phyloP scores from a whole-genome alignment of 2,797 vertebrate species.

The Babyrousa celebensis region DNA sequence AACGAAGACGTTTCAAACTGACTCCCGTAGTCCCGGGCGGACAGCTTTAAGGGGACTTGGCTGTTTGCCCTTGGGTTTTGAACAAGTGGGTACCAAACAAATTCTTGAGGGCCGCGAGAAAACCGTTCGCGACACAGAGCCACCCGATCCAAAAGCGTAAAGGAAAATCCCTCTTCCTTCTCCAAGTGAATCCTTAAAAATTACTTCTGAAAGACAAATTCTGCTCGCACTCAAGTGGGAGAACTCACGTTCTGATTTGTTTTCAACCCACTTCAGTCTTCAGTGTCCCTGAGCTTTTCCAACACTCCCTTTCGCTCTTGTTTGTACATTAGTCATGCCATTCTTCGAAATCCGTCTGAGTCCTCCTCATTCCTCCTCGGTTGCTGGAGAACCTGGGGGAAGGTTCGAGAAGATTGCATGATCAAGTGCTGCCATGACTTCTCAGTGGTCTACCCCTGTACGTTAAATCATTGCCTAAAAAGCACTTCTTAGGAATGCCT shows the following conservation, averaged over 20 bases:
- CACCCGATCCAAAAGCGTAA: neutral
- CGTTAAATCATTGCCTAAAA: neutral
- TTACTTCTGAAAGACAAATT: neutral
- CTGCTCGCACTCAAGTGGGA: rapidly evolving
- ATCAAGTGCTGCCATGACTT: neutral
- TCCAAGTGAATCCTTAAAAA: neutral
- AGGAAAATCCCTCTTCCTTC: neutral
- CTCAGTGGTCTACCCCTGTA: rapidly evolving
- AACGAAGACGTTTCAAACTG: slow-evolving; percentile 65
- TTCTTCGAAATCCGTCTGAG: neutral
- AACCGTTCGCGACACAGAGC: neutral
- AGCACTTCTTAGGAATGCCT: rapidly evolving
- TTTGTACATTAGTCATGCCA: neutral
- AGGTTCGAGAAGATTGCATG: neutral
- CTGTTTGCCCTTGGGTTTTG: neutral
- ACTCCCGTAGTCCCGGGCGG: slow-evolving; percentile 33
- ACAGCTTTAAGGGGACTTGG: slow-evolving; percentile 36
- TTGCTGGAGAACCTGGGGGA: neutral
- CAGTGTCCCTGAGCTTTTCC: neutral
- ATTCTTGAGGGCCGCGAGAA: neutral
- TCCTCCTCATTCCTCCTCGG: neutral
- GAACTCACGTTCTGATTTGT: neutral
- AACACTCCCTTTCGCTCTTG: neutral
- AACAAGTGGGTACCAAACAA: slow-evolving; percentile 10
- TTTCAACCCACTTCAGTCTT: neutral